Base-by-base conservation (phyloP, 2,113 vertebrate genomes). In the Cyanistes caeruleus region DNA sequence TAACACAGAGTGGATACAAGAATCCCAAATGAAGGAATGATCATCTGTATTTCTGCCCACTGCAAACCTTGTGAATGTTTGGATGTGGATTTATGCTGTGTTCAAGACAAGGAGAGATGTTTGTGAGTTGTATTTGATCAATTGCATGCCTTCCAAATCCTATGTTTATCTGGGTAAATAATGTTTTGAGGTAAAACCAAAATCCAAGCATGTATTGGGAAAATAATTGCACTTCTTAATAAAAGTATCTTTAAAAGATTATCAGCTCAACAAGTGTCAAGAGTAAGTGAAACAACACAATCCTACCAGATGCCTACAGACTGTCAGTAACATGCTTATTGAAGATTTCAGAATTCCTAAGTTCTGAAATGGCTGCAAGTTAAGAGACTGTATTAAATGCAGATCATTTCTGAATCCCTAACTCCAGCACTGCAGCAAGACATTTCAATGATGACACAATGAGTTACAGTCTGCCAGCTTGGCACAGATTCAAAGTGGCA, bases 401-500 rank as follows among this genome's bases (percentile, higher is more conserved):
- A 93, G 74, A 80, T 95, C 31, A 95, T 67, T 97, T 83, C 43
- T 9, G 25, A 97, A 93, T 94, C 65, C 91, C 90, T 86, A 79
- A 87, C 87, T 76, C 83, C 63, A 81, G 91, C 84, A 88, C 91
- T 88, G 90, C 77, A 82, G 82, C 72, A 94, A 90, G 65, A 68
- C 82, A 90, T 92, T 97, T 95, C 96, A 94, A 94, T 84, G 76
- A 89, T 84, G 87, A 95, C 95, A 95, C 49, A 62, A 67, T 81
- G 94, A 96, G 90, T 95, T 96, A 90, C 62, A 93, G 74, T 79
- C 87, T 91, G 90, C 95, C 89, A 96, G 39, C 64, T 72, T 97
- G 94, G 90, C 82, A 25, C 89, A 80, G 83, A 90, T 96, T 97
- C 94, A 84, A 76, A 97, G 97, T 84, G 74, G 91, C 70, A 95